These are phyloP conservation scores for Cacoxenus indagator DNA, from an alignment of 2,888 invertebrate species.

Conservation along the genomic window DNA sequence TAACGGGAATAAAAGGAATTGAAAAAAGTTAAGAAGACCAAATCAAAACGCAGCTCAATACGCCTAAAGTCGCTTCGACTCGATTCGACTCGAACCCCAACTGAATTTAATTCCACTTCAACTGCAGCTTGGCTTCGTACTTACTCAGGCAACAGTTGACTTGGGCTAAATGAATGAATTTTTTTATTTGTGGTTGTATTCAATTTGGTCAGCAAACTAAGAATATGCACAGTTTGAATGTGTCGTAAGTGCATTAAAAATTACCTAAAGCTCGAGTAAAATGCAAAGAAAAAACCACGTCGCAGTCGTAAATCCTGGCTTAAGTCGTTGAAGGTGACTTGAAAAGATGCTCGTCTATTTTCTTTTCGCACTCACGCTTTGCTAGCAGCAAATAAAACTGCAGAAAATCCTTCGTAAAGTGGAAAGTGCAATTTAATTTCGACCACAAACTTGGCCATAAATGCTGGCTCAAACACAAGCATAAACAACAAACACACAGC, in stretches of 20 bases:
- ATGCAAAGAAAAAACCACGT: background rate
- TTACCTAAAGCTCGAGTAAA: background rate
- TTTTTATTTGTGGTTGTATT: background rate
- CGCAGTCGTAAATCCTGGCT: background rate
- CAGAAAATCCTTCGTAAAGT: slow-evolving; percentile 37
- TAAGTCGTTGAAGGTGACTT: slow-evolving; percentile 36
- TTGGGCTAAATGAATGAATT: slow-evolving; percentile 53
- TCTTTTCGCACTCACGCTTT: background rate
- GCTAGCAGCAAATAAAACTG: background rate
- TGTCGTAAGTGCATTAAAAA: background rate
- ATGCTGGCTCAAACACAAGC: slow-evolving; percentile 15
- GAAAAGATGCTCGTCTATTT: slow-evolving; percentile 50
- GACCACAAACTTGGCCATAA: slow-evolving; percentile 48
- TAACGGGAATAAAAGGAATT: no score
- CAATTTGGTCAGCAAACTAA: background rate
- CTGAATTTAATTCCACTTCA: background rate
- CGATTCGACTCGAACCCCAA: background rate
- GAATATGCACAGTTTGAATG: background rate
- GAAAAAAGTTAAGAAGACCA: no score
- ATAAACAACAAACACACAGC: background rate
- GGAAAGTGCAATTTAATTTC: slow-evolving; percentile 61
- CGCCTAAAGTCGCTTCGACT: no score
- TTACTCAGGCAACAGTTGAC: slow-evolving; percentile 60
- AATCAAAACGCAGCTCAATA: no score
- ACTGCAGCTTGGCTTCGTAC: slow-evolving; percentile 24